Base-by-base conservation (phyloP, 2,888 invertebrate genomes). In the Spatulosminthurus flaviceps region DNA sequence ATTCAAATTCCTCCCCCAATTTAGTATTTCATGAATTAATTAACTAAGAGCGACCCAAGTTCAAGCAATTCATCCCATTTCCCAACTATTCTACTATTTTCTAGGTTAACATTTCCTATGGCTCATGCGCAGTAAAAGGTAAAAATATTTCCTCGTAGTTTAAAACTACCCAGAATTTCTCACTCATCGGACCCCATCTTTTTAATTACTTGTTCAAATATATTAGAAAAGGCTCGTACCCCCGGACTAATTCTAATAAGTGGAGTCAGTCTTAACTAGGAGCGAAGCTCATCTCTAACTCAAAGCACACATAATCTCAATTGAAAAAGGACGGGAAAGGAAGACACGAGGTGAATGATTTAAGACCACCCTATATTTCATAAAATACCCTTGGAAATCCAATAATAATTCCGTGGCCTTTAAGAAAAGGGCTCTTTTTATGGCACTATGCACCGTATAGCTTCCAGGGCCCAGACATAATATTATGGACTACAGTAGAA, bases 281-380 rank as follows among this genome's bases (percentile, higher is more conserved):
- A n/a, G n/a, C n/a, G n/a, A n/a, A n/a, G n/a, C n/a, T n/a, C n/a
- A n/a, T n/a, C n/a, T 34, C 34, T 34, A 34, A 34, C 9, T 34
- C 5, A 7, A 34, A 34, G 34, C 9, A 4, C 34, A 34, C 4
- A 9, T 34, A 34, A 34, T 4, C 34, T 34, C 60, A 60, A 19
- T 60, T 60, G 4, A 19, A 64, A 70, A 76, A 21, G 41, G 66
- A 73, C 16, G 26, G n/a, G 28, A 79, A 66, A 42, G 51, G 73
- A 34, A 64, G 60, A 66, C 69, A 73, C 67, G 74, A 80, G 75
- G 71, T 73, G 66, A 66, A 80, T 80, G 80, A 80, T 80, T 80
- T 78, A 80, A 80, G 80, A 78, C 78, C 80, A 78, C 74, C 80
- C 80, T 76, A 41, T n/a, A n/a, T 69, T 77, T 34, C 70, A 70